Evolutionary conservation across 2,113 vertebrate genomes (phyloP).

Genomic region (Oceanites oceanicus): DNA sequence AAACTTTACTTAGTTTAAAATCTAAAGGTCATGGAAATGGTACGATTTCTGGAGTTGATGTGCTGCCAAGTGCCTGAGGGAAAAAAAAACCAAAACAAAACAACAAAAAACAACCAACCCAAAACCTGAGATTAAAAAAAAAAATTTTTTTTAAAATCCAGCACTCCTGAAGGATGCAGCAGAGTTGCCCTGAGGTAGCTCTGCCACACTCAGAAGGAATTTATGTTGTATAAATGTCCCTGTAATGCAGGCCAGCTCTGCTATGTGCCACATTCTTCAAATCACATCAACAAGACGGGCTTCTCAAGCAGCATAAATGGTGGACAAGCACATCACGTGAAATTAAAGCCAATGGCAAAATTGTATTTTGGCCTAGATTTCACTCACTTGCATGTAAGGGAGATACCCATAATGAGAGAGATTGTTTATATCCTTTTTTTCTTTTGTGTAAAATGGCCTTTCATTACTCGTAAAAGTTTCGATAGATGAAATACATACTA

Average conservation of each 20-base stretch:
- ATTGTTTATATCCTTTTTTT: neutral
- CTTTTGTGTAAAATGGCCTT: neutral
- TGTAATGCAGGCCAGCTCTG: neutral
- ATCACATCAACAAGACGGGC: neutral
- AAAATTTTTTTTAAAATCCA: neutral
- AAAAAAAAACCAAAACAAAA: neutral
- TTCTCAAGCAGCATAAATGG: neutral
- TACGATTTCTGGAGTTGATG: neutral
- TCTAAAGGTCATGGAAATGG: conserved; percentile 30
- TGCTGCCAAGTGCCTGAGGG: neutral
- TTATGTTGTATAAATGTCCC: neutral
- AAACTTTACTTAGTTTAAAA: conserved; percentile 6
- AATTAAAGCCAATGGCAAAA: neutral
- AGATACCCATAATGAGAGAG: neutral
- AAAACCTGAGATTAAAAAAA: neutral
- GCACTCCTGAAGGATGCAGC: neutral
- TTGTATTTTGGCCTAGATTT: neutral
- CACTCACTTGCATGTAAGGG: neutral
- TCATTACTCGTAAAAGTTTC: accelerated
- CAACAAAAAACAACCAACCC: neutral
- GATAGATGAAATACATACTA: accelerated
- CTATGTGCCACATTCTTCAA: neutral
- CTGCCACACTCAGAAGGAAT: neutral
- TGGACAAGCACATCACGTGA: neutral
- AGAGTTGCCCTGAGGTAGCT: neutral